phyloP scores from a whole-genome alignment of 2,888 invertebrate species.

The Amaurobius ferox region DNA sequence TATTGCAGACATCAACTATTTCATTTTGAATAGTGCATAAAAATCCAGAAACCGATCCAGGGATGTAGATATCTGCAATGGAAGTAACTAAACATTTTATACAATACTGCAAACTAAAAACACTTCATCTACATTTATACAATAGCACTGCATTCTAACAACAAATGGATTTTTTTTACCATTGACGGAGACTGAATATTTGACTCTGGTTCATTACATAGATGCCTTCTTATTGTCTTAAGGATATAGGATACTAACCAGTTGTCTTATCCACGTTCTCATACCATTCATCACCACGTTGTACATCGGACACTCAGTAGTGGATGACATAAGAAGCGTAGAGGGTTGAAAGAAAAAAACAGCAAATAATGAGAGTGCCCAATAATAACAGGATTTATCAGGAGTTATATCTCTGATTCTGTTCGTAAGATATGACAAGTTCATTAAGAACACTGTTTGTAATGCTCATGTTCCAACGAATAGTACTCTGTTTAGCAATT shows the following conservation, averaged over 20 bases:
- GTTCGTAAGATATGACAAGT: conserved; percentile 1
- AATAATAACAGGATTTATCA: conserved; percentile 5
- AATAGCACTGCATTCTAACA: no score
- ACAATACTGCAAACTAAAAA: no score
- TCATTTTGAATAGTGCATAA: no score
- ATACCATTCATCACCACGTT: not conserved
- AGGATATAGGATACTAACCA: conserved; percentile 1
- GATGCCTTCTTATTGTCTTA: not conserved
- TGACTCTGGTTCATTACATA: not conserved
- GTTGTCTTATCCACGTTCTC: not conserved
- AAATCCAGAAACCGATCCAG: no score
- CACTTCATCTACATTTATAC: no score
- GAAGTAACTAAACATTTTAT: no score
- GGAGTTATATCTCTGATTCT: not conserved
- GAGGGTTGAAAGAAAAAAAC: not conserved
- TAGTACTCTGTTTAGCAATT: not conserved
- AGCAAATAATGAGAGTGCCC: not conserved
- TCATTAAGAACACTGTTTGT: not conserved
- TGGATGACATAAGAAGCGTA: not conserved
- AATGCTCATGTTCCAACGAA: not conserved
- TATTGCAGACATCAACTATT: no score
- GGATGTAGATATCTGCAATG: no score
- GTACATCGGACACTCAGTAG: not conserved
- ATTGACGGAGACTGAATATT: not conserved
- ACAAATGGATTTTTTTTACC: no score